Evolutionary conservation across 2,113 vertebrate genomes (phyloP), one percentile per base, ranked within the genome.

Genomic region (Solenodon paradoxus): DNA sequence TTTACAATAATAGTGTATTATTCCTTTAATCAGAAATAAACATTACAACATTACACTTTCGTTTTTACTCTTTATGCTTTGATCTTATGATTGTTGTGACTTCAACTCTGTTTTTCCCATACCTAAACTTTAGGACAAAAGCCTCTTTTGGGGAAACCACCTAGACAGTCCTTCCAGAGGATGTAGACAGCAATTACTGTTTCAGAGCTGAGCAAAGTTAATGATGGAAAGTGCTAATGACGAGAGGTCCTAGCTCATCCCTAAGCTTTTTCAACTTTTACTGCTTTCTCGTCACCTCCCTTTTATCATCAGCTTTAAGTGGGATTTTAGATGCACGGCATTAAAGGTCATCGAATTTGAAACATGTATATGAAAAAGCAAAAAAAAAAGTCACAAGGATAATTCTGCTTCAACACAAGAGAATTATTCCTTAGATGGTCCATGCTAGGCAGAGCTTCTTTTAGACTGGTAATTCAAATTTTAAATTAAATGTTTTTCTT

Each of bases 291-390:
- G 53, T 92, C 16, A 32, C 80, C 38, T 95, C 30, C 53, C 49
- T 89, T 95, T 90, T 80, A 88, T 88, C 59, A 72, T 66, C 3
- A 24, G 40, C 38, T 30, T 13, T 92, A 57, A 71, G 20, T 30
- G 24, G 77, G 66, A 16, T 20, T 93, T 69, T 92, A 53, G 89
- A 90, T 79, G 35, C 16, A 40, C 84, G 90, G 59, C 83, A 38
- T 90, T 95, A 57, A 78, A 68, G 72, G 74, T 95, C 53, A 95
- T 42, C 95, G 95, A 90, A 80, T 88, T 96, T 0, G 32, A 94
- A 77, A 32, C 53, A 87, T 15, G 32, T 63, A 42, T 42, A 16
- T 45, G 61, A 84, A 82, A 79, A 89, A 92, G n/a, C n/a, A n/a
- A 40, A 71, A 16, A 81, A 61, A 71, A 69, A 11, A 35, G 59